Conservation (phyloP, 2,888 invertebrate genomes). For the Torymus texanus region DNA sequence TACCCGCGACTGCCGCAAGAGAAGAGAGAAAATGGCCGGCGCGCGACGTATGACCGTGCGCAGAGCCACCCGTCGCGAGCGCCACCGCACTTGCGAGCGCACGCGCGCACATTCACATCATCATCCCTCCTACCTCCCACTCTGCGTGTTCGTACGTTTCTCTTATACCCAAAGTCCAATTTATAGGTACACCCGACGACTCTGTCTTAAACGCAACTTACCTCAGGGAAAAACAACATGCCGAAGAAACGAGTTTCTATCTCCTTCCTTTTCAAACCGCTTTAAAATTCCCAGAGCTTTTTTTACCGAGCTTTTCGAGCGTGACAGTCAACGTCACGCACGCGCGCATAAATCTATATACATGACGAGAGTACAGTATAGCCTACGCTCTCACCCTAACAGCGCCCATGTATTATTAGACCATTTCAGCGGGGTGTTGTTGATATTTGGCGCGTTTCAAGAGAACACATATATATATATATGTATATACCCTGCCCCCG, state of each 20-base stretch:
- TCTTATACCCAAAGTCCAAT: too few species aligned
- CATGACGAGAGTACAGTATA: not conserved
- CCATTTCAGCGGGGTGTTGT: slow-evolving; percentile 2
- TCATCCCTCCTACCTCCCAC: slow-evolving; percentile 5
- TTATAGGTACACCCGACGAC: too few species aligned
- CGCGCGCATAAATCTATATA: not conserved
- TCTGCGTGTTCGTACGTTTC: not conserved
- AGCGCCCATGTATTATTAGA: slow-evolving; percentile 26
- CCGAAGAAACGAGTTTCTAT: too few species aligned
- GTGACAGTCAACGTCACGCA: too few species aligned
- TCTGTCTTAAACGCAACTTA: too few species aligned
- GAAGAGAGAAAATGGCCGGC: slow-evolving; percentile 58
- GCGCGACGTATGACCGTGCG: not conserved
- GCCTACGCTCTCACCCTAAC: not conserved
- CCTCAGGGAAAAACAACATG: too few species aligned
- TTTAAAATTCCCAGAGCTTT: too few species aligned
- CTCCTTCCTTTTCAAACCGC: too few species aligned
- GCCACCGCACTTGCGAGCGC: slow-evolving; percentile 36
- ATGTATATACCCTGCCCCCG: too few species aligned
- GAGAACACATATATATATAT: too few species aligned
- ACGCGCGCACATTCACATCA: not conserved
- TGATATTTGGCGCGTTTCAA: slow-evolving; percentile 20
- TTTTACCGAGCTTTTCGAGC: too few species aligned
- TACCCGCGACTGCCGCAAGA: slow-evolving; percentile 58
- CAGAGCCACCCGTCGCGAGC: slow-evolving; percentile 29